Evolutionary conservation across 2,888 invertebrate species (phyloP), one percentile per base, ranked within the genome.

Genomic region (Biston stratarius): DNA sequence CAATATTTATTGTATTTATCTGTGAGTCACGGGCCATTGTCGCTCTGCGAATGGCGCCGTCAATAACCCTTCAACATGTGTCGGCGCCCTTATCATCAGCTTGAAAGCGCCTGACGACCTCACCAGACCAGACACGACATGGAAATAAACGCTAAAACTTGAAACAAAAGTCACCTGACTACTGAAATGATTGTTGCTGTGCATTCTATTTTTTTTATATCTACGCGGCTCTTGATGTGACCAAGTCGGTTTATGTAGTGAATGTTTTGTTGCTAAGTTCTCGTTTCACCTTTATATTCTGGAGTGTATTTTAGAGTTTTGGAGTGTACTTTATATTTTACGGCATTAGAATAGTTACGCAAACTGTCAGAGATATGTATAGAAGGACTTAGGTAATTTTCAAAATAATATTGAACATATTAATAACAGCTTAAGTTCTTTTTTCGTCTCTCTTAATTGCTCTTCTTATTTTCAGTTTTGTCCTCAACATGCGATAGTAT

Each of bases 11-110:
- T 78, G 72, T 76, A 75, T 75, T 72, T 73, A 64, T 70, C 61
- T 62, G 74, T 80, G 81, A 82, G 74, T 83, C 80, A 81, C 61
- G 73, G 71, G 73, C 69, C 74, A 72, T 71, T 72, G 77, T 74
- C 77, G 76, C 73, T 69, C 73, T 74, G 75, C 70, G 77, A 80
- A 83, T 81, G 82, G 77, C 83, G 78, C 78, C 76, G 80, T 81
- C 79, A 81, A 79, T 80, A 83, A 82, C 83, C 80, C 83, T 80
- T 78, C 78, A 75, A 76, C 70, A 68, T 80, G 76, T 75, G 77
- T 77, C 76, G 76, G 74, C 74, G 78, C 74, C 65, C 70, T 80
- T 83, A 83, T 83, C 78, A 71, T 60, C 57, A 61, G 64, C 74
- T 71, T 77, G 73, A 74, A 77, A 75, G 73, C 73, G 64, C 73